These are phyloP conservation scores for Anagrus nilaparvatae DNA, from an alignment of 1,140 invertebrate species.

Conservation along the genomic window DNA sequence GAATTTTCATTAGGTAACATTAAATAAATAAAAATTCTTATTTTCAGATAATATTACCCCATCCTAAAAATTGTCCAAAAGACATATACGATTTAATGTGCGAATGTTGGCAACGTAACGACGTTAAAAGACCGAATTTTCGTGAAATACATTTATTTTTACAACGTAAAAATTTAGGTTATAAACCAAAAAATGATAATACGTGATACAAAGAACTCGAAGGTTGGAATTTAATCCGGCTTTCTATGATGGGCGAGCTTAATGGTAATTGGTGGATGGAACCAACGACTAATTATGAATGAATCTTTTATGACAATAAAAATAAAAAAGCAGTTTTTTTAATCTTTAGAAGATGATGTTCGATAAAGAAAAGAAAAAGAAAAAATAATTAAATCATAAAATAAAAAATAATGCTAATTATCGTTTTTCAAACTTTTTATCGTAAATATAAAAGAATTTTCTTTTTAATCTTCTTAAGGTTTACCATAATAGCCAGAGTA, in stretches of 20 bases:
- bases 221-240: slow-evolving; percentile 35
- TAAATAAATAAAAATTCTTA: slow-evolving; percentile 3
- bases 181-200: slow-evolving; percentile 46
- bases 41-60: slow-evolving; percentile 55
- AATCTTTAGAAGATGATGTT: too few relatives aligned
- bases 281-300: background rate
- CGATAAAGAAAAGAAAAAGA: too few relatives aligned
- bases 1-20: background rate
- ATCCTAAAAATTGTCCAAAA: slow-evolving; percentile 75
- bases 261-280: slow-evolving; percentile 40
- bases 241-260: slow-evolving; percentile 38
- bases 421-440: too few relatives aligned
- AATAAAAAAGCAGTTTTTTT: too few relatives aligned
- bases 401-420: too few relatives aligned
- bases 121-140: slow-evolving; percentile 76
- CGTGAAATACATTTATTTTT: slow-evolving; percentile 85
- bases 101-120: slow-evolving; percentile 87
- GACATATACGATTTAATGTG: slow-evolving; percentile 90
- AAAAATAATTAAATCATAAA: too few relatives aligned
- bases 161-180: slow-evolving; percentile 81
- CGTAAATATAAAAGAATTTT: too few relatives aligned
- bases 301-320: background rate
- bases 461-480: too few relatives aligned
- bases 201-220: slow-evolving; percentile 39
- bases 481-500: too few relatives aligned